Conservation (phyloP, 2,888 invertebrate genomes). For the Drosophila siamana region DNA sequence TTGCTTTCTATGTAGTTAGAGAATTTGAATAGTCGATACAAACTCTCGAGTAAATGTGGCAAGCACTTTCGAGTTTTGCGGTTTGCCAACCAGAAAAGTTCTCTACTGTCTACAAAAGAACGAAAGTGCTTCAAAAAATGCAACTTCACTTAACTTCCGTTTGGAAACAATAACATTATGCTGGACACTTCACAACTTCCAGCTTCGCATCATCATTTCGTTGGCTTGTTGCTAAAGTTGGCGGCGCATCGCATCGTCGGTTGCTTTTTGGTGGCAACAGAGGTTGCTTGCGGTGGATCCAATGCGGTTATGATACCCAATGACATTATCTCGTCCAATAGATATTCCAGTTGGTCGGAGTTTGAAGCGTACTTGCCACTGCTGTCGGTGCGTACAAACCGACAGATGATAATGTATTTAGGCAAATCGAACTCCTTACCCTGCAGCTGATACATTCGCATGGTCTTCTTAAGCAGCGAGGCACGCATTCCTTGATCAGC, state of each 20-base stretch:
- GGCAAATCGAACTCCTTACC: slow-evolving; percentile 52
- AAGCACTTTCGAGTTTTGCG: not conserved
- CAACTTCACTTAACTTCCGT: not conserved
- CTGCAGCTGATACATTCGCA: slow-evolving; percentile 57
- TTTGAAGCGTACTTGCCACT: not conserved
- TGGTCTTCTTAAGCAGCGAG: slow-evolving; percentile 40
- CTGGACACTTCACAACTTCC: too few relatives aligned
- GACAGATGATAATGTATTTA: slow-evolving; percentile 36
- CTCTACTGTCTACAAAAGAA: not conserved
- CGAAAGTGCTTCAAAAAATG: not conserved
- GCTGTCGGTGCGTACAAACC: slow-evolving; percentile 19
- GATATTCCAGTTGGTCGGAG: slow-evolving; percentile 22
- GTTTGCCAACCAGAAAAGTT: not conserved
- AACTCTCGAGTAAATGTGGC: not conserved
- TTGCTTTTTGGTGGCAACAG: not conserved
- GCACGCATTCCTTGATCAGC: slow-evolving; percentile 38
- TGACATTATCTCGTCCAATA: slow-evolving; percentile 39
- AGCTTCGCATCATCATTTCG: not conserved
- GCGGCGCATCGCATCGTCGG: slow-evolving; percentile 40
- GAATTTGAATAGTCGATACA: not conserved
- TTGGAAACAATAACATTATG: not conserved
- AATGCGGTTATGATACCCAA: not conserved
- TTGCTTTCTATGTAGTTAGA: not conserved
- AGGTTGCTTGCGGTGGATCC: not conserved
- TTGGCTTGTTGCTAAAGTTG: slow-evolving; percentile 18